phyloP scores from a whole-genome alignment of 2,888 invertebrate species.

The Scaptomyza cyrtandrae region DNA sequence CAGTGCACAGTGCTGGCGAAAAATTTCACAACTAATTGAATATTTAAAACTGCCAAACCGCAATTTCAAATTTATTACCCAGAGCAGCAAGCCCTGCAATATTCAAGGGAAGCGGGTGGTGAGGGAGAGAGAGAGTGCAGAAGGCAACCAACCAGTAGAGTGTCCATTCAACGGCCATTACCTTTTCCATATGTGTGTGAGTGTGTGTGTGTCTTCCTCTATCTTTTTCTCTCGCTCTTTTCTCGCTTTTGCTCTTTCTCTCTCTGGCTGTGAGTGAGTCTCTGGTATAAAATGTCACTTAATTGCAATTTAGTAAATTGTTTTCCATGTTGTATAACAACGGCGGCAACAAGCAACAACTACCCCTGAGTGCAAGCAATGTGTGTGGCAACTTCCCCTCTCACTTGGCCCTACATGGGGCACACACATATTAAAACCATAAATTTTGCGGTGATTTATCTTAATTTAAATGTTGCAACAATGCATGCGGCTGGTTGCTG shows the following conservation, averaged over 20 bases:
- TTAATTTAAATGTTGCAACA: slow-evolving; percentile 84
- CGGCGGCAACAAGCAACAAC: slow-evolving; percentile 74
- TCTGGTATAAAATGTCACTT: slow-evolving; percentile 80
- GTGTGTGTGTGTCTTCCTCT: background rate
- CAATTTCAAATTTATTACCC: slow-evolving; percentile 83
- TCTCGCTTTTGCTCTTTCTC: background rate
- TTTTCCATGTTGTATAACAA: slow-evolving; percentile 80
- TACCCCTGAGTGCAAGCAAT: slow-evolving; percentile 21
- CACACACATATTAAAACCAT: slow-evolving; percentile 77
- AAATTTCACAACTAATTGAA: slow-evolving; percentile 82
- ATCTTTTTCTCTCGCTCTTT: background rate
- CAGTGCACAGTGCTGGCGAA: slow-evolving; percentile 50
- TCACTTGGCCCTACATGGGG: slow-evolving; percentile 4
- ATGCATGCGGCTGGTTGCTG: slow-evolving; percentile 64
- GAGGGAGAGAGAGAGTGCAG: background rate
- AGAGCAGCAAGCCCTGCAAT: slow-evolving; percentile 56
- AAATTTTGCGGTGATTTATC: slow-evolving; percentile 84
- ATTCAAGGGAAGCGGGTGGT: slow-evolving; percentile 9
- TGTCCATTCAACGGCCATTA: slow-evolving; percentile 65
- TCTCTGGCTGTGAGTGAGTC: background rate
- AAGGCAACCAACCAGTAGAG: slow-evolving; percentile 31
- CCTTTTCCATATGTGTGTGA: slow-evolving; percentile 44
- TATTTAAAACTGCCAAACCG: slow-evolving; percentile 82
- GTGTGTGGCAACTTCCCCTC: background rate
- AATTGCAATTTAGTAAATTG: slow-evolving; percentile 84